Base-by-base conservation (phyloP, 2,797 vertebrate species). In the Emys orbicularis region DNA sequence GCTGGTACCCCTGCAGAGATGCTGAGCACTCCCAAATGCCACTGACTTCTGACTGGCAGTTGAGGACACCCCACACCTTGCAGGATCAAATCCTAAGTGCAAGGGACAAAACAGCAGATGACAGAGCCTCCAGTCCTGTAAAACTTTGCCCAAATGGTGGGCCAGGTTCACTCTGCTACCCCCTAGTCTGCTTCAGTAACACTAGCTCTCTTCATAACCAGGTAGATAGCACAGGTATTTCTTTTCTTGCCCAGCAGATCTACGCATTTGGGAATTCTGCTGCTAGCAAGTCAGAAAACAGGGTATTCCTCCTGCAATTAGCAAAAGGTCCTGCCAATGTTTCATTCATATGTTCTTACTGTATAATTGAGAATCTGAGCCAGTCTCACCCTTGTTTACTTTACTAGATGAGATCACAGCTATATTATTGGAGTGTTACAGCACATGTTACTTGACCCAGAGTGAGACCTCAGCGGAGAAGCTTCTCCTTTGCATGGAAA, bases 211-310 rank as follows among this genome's bases (percentile, higher is more conserved):
- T 59, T 81, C 53, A 23, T 0, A 25, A 44, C 23, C 2, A 1
- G 0, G 0, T 27, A 21, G 59, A 29, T 54, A 23, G 21, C 21
- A 54, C 21, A 23, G 21, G 53, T 4, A 8, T 57, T 4, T 3
- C 34, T 6, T 47, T 10, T 34, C 52, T 57, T 21, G 1, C 0
- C 53, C 0, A 2, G 2, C 12, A 41, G 50, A 3, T 23, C 88
- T 74, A n/a, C 3, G 2, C n/a, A 37, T 37, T 68, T 21, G 65
- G 74, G 25, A 1, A 8, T 3, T 79, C 50, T 15, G n/a, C 47
- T 29, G 29, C 31, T 34, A 76, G 72, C 10, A 76, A 47, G 41
- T 15, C 12, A 76, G 72, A 47, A 76, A 47, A 41, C 41, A 15
- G 41, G 41, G 10, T 68, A 12, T 29, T 7, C 16, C 27, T 87